Evolutionary conservation across 2,888 invertebrate genomes (phyloP).

Genomic region (Pilophorus perplexus): DNA sequence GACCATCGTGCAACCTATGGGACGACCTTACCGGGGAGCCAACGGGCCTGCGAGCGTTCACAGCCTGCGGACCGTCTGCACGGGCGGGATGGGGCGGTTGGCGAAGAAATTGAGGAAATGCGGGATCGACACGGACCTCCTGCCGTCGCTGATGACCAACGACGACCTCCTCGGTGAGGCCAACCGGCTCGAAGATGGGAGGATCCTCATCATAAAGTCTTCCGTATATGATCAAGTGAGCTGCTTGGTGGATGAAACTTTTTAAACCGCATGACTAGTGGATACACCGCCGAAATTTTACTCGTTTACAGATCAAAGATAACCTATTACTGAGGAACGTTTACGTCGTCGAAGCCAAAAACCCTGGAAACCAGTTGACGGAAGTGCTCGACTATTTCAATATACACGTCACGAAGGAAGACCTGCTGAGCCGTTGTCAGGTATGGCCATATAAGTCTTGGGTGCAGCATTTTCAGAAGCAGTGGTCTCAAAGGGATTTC

Average conservation of each 20-base stretch:
- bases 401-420: constrained; percentile 60
- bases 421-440: constrained; percentile 72
- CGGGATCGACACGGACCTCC: neutral
- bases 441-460: constrained; percentile 51
- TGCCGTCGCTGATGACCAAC: neutral
- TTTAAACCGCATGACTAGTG: too few relatives aligned
- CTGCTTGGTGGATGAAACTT: too few relatives aligned
- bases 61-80: neutral
- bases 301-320: constrained; percentile 23
- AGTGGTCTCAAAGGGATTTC: neutral
- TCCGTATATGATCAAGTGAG: constrained; percentile 8
- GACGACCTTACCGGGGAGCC: neutral
- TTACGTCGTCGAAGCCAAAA: constrained; percentile 2
- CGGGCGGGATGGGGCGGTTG: neutral
- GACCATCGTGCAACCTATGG: neutral
- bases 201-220: constrained; percentile 14
- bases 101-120: constrained; percentile 15
- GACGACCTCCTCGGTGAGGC: constrained; percentile 7
- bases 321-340: neutral
- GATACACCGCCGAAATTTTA: too few relatives aligned
- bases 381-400: constrained; percentile 67
- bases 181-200: neutral
- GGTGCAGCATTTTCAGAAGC: neutral
- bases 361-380: constrained; percentile 60
- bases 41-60: neutral